A percentile compares a stretch with the other conserved stretches of the same genome.
phyloP scores from a whole-genome alignment of 2,888 invertebrate species.

The Coleophora flavipennella region DNA sequence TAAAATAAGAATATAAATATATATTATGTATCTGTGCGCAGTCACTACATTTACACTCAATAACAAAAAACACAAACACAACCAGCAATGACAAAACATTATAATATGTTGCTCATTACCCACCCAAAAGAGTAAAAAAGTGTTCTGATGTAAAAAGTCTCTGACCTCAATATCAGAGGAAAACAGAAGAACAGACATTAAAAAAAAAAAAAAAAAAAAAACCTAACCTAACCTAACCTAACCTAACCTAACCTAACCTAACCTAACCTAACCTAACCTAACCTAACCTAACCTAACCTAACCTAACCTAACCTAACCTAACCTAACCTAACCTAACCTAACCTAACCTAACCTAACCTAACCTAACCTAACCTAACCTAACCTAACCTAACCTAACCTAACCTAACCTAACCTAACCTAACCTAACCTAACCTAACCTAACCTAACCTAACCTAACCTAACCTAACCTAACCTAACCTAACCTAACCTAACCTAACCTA shows the following conservation, averaged over 20 bases:
- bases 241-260: conserved; percentile 13
- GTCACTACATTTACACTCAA: no score
- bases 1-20: no score
- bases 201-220: no score
- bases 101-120: no score
- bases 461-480: conserved; percentile 13
- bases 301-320: conserved; percentile 10
- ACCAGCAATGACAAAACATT: no score
- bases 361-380: conserved; percentile 12
- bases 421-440: conserved; percentile 12
- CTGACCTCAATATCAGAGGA: no score
- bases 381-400: conserved; percentile 12
- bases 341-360: conserved; percentile 14
- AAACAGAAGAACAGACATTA: no score
- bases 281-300: conserved; percentile 9
- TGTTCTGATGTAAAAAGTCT: no score
- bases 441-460: conserved; percentile 13
- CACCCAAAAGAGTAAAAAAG: no score
- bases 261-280: conserved; percentile 14
- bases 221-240: no score
- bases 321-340: conserved; percentile 13
- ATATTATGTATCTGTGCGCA: no score
- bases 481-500: conserved; percentile 16
- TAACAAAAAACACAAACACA: no score
- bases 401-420: conserved; percentile 12